Evolutionary conservation across 2,888 invertebrate genomes (phyloP).

Genomic region (Chrysolina oricalcia): DNA sequence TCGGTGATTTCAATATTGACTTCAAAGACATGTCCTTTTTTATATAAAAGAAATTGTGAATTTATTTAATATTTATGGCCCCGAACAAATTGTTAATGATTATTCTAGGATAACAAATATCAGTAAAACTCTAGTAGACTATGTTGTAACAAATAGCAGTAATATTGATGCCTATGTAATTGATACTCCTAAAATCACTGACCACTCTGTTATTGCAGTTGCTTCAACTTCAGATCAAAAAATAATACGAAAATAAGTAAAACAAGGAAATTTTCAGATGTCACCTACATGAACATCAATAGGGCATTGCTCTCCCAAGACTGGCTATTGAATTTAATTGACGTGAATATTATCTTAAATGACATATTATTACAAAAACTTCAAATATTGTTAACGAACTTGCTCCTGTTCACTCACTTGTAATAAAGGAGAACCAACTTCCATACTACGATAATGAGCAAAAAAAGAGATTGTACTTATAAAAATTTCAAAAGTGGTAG

Average conservation of each 20-base stretch:
- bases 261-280: conserved; percentile 11
- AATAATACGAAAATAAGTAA: neutral
- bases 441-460: neutral
- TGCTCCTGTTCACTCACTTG: neutral
- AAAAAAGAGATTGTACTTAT: no score
- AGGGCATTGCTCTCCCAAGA: neutral
- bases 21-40: neutral
- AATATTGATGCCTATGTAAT: conserved; percentile 4
- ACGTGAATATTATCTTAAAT: neutral
- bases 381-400: neutral
- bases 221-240: neutral
- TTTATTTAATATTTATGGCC: conserved; percentile 3
- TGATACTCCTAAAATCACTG: conserved; percentile 23
- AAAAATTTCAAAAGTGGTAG: no score
- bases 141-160: conserved; percentile 14
- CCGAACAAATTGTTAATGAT: conserved; percentile 4
- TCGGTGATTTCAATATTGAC: conserved; percentile 5
- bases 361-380: conserved; percentile 6
- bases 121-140: conserved; percentile 11
- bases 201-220: conserved; percentile 13
- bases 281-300: no score
- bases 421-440: neutral
- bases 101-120: conserved; percentile 11
- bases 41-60: neutral
- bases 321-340: neutral